phyloP scores from a whole-genome alignment of 2,113 vertebrate genomes.

The Tenebrosternarchus preto region DNA sequence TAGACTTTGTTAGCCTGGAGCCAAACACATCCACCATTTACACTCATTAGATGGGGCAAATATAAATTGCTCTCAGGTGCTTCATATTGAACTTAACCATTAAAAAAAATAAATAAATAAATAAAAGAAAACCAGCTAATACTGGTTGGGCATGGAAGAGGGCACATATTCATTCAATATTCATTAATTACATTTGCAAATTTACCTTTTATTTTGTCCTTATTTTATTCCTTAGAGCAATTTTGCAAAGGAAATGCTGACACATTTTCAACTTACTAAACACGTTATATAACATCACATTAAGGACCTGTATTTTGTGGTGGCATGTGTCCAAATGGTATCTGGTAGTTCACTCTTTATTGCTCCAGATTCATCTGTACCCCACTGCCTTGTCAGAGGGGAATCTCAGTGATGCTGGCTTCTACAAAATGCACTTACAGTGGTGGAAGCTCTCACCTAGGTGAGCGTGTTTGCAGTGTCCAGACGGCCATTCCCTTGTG shows the following conservation, averaged over 20 bases:
- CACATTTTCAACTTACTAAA: not conserved
- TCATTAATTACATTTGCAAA: not conserved
- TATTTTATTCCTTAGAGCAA: not conserved
- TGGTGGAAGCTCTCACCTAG: constrained; percentile 43
- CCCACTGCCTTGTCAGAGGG: not conserved
- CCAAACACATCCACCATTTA: constrained; percentile 24
- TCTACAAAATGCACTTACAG: constrained; percentile 40
- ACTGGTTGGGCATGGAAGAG: not conserved
- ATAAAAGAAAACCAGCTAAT: not conserved
- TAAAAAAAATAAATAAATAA: not conserved
- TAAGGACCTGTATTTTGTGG: constrained; percentile 3
- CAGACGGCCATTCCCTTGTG: constrained; percentile 40
- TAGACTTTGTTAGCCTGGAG: constrained; percentile 22
- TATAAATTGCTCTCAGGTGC: not conserved
- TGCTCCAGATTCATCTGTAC: not conserved
- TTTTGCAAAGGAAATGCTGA: not conserved
- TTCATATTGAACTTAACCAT: not conserved
- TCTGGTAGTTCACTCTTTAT: not conserved
- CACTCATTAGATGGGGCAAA: constrained; percentile 7
- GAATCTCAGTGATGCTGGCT: constrained; percentile 10
- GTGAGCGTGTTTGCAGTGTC: constrained; percentile 46
- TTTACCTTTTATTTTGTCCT: not conserved
- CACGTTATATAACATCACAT: not conserved
- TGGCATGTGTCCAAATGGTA: not conserved
- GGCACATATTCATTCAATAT: not conserved